Evolutionary conservation across 2,888 invertebrate species (phyloP), one percentile per base, ranked within the genome.

Genomic region (Mantis religiosa): DNA sequence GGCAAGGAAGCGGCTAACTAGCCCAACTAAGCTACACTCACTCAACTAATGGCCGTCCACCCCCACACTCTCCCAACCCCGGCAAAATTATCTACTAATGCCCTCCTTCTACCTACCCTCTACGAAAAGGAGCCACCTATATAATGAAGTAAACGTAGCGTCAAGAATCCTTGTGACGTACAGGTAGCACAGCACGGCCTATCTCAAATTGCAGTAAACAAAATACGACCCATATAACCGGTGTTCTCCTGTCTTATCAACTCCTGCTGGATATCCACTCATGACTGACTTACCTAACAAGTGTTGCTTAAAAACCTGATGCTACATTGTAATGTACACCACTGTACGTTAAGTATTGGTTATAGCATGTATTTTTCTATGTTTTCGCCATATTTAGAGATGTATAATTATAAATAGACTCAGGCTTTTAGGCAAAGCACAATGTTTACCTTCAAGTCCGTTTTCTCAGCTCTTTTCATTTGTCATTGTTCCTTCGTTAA

Each of bases 81-180:
- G 83, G 86, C 84, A 83, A 89, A 89, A 89, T 89, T 89, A 89
- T 89, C 89, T 89, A 82, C 89, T 89, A 89, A 89, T 89, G 86
- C 89, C 47, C 82, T 25, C 8, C 81, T 71, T 41, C 85, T 25
- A 28, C 54, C 47, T 47, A 41, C 41, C n/a, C 47, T 34, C 41
- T 7, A 14, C 85, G 20, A 85, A 85, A 47, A 71, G 54, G 54
- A 20, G 54, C 54, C 54, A 71, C 54, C 54, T 71, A 71, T 71
- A 71, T 71, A 71, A 71, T 25, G 54, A 71, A 71, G 54, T 71
- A 71, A 71, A 71, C 54, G 54, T 71, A 71, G 54, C 54, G 54
- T 71, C 54, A 25, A 25, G 54, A 71, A 71, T 71, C 54, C 54
- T 71, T 71, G 54, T 71, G 54, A 71, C 54, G 54, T 71, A 71